These are phyloP conservation scores for Catagonus wagneri DNA, from an alignment of 2,113 vertebrate species.

Conservation along the genomic window DNA sequence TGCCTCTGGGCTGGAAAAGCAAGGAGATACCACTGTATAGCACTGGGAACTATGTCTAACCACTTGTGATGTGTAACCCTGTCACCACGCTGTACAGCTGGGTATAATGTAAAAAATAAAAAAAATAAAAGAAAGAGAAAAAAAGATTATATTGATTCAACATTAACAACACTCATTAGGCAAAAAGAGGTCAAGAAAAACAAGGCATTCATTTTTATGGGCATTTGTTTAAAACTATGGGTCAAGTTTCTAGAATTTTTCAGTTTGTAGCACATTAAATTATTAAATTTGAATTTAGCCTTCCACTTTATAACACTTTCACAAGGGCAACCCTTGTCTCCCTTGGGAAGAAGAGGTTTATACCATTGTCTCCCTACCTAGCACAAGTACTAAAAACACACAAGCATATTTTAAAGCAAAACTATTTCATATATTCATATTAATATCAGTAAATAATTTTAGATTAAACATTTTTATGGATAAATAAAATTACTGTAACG, in stretches of 20 bases:
- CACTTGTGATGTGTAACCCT: no score
- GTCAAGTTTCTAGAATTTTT: not conserved
- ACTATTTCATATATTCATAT: not conserved
- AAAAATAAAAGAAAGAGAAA: no score
- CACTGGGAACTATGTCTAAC: no score
- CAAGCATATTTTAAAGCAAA: not conserved
- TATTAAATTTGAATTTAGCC: not conserved
- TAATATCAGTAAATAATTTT: not conserved
- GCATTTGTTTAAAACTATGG: not conserved
- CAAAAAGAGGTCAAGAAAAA: not conserved
- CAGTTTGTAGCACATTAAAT: not conserved
- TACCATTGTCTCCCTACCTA: fast-evolving
- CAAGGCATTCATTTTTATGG: not conserved
- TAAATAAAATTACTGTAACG: not conserved
- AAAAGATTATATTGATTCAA: not conserved
- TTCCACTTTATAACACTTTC: not conserved
- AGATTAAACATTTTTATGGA: not conserved
- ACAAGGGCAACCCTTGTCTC: not conserved
- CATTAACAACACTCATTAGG: not conserved
- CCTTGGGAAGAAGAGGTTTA: not conserved
- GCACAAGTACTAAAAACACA: not conserved
- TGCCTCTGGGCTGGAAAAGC: no score
- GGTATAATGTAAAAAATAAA: no score
- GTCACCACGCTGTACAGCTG: no score
- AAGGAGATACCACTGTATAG: no score